Evolutionary conservation across 2,888 invertebrate species (phyloP).

Genomic region (Colostygia pectinataria): DNA sequence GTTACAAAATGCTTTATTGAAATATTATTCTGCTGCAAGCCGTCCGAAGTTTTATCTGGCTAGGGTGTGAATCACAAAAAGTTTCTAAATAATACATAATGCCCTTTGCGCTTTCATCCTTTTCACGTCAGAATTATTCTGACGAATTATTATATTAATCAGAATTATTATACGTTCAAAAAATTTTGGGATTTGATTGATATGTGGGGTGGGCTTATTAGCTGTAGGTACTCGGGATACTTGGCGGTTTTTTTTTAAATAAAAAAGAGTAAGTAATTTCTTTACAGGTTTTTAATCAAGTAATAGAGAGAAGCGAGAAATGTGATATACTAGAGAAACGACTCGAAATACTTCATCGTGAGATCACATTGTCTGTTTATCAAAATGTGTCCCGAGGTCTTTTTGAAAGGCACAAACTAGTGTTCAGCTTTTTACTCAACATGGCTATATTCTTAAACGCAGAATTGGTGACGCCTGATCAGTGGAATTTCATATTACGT

Average conservation of each 20-base stretch:
- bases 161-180: no score
- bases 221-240: no score
- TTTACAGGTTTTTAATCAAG: conserved; percentile 88
- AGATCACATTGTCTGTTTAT: conserved; percentile 92
- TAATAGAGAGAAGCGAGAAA: conserved; percentile 90
- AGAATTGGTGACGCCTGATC: conserved; percentile 80
- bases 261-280: not conserved
- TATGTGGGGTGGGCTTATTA: no score
- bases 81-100: not conserved
- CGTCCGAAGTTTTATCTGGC: no score
- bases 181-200: no score
- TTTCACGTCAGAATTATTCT: not conserved
- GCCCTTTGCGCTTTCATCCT: not conserved
- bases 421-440: conserved; percentile 93
- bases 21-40: no score
- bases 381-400: conserved; percentile 94
- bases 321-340: conserved; percentile 85
- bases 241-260: no score
- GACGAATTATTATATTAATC: no score
- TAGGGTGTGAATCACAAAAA: no score
- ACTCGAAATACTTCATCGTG: conserved; percentile 86
- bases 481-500: conserved; percentile 91
- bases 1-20: no score
- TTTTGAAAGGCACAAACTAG: conserved; percentile 94
- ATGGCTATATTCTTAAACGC: conserved; percentile 88